Conservation (phyloP, 2,888 invertebrate genomes). For the Laspeyria flexula region DNA sequence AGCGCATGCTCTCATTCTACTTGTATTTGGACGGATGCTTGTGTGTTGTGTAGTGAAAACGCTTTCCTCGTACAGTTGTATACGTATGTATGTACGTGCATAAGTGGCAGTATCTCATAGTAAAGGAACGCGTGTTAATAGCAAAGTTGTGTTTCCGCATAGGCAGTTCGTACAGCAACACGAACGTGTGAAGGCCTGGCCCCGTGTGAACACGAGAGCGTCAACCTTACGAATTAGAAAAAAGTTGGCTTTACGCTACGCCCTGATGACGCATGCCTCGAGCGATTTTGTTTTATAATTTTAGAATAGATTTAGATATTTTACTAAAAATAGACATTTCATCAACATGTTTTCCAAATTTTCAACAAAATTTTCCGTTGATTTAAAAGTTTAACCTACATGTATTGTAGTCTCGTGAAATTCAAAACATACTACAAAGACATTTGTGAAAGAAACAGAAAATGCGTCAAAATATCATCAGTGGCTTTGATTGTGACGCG, state of each 20-base stretch:
- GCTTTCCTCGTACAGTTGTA: slow-evolving; percentile 66
- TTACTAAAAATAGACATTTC: slow-evolving; percentile 10
- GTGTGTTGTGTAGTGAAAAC: slow-evolving; percentile 72
- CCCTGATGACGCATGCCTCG: slow-evolving; percentile 48
- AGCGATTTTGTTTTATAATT: slow-evolving; percentile 44
- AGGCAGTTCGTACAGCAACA: slow-evolving; percentile 78
- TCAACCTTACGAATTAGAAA: slow-evolving; percentile 84
- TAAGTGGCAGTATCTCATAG: slow-evolving; percentile 83
- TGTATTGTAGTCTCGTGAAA: no score
- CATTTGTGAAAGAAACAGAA: slow-evolving; percentile 38
- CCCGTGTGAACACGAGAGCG: slow-evolving; percentile 81
- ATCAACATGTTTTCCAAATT: neutral
- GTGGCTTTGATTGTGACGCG: slow-evolving; percentile 67
- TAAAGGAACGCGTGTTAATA: slow-evolving; percentile 83
- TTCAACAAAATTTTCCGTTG: neutral
- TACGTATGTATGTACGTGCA: slow-evolving; percentile 62
- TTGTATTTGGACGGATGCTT: slow-evolving; percentile 48
- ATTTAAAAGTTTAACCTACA: no score
- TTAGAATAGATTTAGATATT: slow-evolving; percentile 18
- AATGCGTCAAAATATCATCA: slow-evolving; percentile 61
- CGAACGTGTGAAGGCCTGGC: slow-evolving; percentile 71
- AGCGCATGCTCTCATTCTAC: slow-evolving; percentile 57
- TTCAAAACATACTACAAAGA: slow-evolving; percentile 26
- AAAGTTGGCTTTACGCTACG: slow-evolving; percentile 71
- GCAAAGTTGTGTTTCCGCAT: slow-evolving; percentile 84